Evolutionary conservation across 2,888 invertebrate species (phyloP).

Genomic region (Nymphalis polychloros): DNA sequence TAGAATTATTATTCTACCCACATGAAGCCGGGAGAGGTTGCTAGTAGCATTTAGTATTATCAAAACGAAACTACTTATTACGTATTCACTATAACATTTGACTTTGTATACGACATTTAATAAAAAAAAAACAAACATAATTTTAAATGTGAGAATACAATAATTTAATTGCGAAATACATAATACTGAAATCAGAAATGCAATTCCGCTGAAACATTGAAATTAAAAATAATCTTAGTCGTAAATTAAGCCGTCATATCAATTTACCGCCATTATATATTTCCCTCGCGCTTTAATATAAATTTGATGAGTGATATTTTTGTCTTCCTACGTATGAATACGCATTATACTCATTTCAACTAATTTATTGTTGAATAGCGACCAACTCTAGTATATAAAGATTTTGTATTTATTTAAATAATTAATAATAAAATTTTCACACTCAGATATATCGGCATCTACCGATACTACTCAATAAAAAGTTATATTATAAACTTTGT

Average conservation of each 20-base stretch:
- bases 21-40: no score
- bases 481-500: no score
- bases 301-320: constrained; percentile 12
- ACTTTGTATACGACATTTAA: neutral
- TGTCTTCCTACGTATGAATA: constrained; percentile 1
- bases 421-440: no score
- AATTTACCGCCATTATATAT: constrained; percentile 4
- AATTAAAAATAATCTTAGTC: constrained; percentile 17
- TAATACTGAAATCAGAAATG: neutral
- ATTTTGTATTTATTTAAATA: neutral
- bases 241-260: constrained; percentile 19
- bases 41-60: no score
- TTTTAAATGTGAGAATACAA: neutral
- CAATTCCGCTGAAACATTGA: constrained; percentile 12
- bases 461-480: no score
- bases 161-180: neutral
- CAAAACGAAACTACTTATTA: no score
- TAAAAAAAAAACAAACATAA: neutral
- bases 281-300: constrained; percentile 11
- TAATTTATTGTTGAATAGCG: no score
- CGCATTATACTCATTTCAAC: neutral
- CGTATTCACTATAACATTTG: neutral
- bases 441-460: no score
- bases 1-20: no score
- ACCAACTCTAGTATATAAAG: neutral